These are phyloP conservation scores for Dolichopus griseipennis DNA, from an alignment of 2,888 invertebrate genomes.

Conservation along the genomic window DNA sequence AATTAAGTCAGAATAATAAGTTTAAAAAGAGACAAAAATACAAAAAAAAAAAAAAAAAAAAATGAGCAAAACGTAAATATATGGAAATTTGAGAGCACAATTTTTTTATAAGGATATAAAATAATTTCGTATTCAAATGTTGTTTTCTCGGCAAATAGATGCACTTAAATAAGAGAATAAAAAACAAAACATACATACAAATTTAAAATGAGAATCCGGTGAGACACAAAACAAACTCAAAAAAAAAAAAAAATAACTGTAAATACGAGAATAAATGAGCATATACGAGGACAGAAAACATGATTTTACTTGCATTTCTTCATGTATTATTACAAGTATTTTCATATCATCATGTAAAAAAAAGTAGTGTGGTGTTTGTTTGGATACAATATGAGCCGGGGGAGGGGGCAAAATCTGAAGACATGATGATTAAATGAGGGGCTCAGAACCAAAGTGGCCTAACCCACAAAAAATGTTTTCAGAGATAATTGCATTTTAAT, in stretches of 20 bases:
- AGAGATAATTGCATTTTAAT: too few relatives aligned
- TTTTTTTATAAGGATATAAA: background rate
- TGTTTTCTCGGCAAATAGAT: background rate
- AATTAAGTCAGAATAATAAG: background rate
- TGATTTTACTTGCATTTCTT: too few relatives aligned
- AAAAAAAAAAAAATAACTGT: too few relatives aligned
- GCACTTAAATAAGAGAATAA: background rate
- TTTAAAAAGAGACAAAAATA: background rate
- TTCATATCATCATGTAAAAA: background rate
- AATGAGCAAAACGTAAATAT: background rate
- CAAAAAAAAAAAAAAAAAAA: background rate
- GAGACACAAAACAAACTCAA: background rate
- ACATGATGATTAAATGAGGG: too few relatives aligned
- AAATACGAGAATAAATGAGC: too few relatives aligned
- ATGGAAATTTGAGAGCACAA: background rate
- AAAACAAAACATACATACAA: background rate
- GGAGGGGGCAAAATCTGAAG: too few relatives aligned
- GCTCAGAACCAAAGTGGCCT: too few relatives aligned
- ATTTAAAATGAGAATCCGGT: background rate
- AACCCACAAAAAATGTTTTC: too few relatives aligned
- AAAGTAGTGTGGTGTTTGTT: too few relatives aligned
- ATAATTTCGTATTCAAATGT: constrained; percentile 4
- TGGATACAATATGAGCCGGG: too few relatives aligned
- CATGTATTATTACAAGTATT: background rate
- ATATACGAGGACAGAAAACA: too few relatives aligned